Base-by-base conservation (phyloP, 2,888 invertebrate species). In the Phoenoteleia sp. region DNA sequence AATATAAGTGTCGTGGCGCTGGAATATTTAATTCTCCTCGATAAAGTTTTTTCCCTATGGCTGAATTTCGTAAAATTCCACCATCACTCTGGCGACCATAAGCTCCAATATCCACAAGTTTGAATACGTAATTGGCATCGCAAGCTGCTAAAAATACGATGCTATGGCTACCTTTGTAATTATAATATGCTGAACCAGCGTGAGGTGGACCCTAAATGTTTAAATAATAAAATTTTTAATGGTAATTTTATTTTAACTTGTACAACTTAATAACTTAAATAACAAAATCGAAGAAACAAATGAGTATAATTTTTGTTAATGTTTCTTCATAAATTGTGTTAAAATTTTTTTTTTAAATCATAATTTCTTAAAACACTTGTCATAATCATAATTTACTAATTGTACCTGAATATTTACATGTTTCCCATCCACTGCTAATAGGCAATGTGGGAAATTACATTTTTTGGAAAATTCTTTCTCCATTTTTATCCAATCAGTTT, bases 391-490 rank as follows among this genome's bases (percentile, higher is more conserved):
- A n/a, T n/a, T n/a, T n/a, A n/a, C n/a, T n/a, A n/a, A n/a, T n/a
- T n/a, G n/a, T n/a, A n/a, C n/a, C n/a, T n/a, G n/a, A n/a, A n/a
- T n/a, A n/a, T n/a, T n/a, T n/a, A n/a, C n/a, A n/a, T n/a, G n/a
- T n/a, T n/a, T n/a, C n/a, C n/a, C n/a, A n/a, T n/a, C n/a, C n/a
- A n/a, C n/a, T n/a, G n/a, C n/a, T n/a, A n/a, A n/a, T n/a, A n/a
- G n/a, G 13, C 54, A 74, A 19, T 67, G 47, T 2, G 67, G 52
- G 36, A 67, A 52, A 52, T 67, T 45, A 49, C 36, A 52, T 52
- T 33, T 67, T 1, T 1, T 3, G 19, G 39, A 4, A 23, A 66
- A 67, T n/a, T n/a, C 9, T 6, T 52, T 5, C 36, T 67, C 52
- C 7, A 27, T 52, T 36, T 52, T 23, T 29, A 25, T 52, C 52